Evolutionary conservation across 2,797 vertebrate species (phyloP).

Genomic region (Danio kyathit): DNA sequence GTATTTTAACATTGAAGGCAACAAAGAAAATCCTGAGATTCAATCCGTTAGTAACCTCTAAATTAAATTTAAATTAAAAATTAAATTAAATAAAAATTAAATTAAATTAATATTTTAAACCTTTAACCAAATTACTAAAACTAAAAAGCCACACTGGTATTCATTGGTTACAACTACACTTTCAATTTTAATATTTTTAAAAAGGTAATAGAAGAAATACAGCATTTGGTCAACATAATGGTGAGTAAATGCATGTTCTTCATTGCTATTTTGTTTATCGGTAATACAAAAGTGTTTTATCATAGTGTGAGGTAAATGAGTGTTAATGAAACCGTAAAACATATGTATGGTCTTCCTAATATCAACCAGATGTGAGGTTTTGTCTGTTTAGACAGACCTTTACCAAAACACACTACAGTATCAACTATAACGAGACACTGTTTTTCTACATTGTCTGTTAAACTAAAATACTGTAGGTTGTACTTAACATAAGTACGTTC

Average conservation of each 20-base stretch:
- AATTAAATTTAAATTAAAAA: too few relatives aligned
- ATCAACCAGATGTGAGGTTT: not conserved
- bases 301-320: not conserved
- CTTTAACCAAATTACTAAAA: too few relatives aligned
- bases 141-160: too few relatives aligned
- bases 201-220: not conserved
- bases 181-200: too few relatives aligned
- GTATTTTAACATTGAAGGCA: too few relatives aligned
- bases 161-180: too few relatives aligned
- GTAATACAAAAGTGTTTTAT: not conserved
- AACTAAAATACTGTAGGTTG: not conserved
- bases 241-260: not conserved
- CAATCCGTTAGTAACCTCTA: too few relatives aligned
- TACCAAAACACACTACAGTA: not conserved
- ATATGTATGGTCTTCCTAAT: not conserved
- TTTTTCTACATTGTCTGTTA: not conserved
- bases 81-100: too few relatives aligned
- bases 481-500: not conserved
- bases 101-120: too few relatives aligned
- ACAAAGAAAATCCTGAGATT: too few relatives aligned
- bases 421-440: not conserved
- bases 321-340: not conserved
- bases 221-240: not conserved
- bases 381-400: not conserved
- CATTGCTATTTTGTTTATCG: not conserved